Percentiles rank a stretch among this genome's conserved stretches.
phyloP scores from a whole-genome alignment of 2,113 vertebrate genomes.

The Blennius ocellaris region DNA sequence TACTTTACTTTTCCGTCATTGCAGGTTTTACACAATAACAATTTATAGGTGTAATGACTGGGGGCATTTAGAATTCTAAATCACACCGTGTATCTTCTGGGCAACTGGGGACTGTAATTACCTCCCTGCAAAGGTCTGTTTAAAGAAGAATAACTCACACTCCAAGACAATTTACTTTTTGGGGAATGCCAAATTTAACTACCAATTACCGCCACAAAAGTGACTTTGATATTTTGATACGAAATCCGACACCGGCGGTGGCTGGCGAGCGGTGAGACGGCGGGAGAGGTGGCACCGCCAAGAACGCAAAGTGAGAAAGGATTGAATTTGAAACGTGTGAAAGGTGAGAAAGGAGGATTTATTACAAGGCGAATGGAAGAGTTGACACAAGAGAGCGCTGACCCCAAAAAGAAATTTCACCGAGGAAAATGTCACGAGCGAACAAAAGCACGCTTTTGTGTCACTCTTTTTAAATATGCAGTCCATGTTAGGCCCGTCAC shows the following conservation, averaged over 20 bases:
- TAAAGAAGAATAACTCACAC: slow-evolving; percentile 59
- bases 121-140: slow-evolving; percentile 55
- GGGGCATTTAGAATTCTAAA: slow-evolving; percentile 55
- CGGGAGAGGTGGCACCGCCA: slow-evolving; percentile 23
- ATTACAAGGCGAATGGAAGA: slow-evolving; percentile 27
- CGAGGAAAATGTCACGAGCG: slow-evolving; percentile 3
- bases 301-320: slow-evolving; percentile 16
- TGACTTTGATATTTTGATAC: slow-evolving; percentile 42
- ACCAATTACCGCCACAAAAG: slow-evolving; percentile 56
- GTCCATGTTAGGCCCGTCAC: background rate
- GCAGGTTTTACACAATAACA: slow-evolving; percentile 53
- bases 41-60: slow-evolving; percentile 60
- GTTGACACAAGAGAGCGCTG: background rate
- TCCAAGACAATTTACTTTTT: slow-evolving; percentile 53
- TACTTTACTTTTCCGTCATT: slow-evolving; percentile 55
- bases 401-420: background rate
- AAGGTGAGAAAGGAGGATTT: slow-evolving; percentile 26
- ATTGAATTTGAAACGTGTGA: slow-evolving; percentile 1
- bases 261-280: slow-evolving; percentile 28
- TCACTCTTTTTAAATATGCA: background rate
- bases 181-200: slow-evolving; percentile 62
- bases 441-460: background rate
- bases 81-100: slow-evolving; percentile 43
- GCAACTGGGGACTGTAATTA: slow-evolving; percentile 63
- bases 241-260: slow-evolving; percentile 49